These are phyloP conservation scores for Pogonocichla stellata DNA, from an alignment of 2,113 vertebrate genomes.

Conservation along the genomic window DNA sequence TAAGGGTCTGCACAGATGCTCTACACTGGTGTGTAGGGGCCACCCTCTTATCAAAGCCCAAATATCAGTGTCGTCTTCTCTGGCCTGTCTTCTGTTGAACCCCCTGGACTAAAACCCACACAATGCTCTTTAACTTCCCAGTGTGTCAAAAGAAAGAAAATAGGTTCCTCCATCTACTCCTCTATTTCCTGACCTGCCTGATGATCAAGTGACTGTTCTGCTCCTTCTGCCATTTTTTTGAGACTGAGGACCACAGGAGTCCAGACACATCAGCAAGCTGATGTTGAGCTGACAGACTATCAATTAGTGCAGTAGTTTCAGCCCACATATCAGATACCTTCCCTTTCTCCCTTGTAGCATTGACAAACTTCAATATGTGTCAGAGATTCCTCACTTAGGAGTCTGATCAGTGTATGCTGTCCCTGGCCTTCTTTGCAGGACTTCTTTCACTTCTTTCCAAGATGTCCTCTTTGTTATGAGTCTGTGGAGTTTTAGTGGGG, in stretches of 20 bases:
- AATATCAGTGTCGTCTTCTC: not conserved
- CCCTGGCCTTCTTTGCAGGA: not conserved
- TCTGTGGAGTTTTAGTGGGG: not conserved
- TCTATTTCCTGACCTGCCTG: not conserved
- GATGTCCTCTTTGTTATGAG: not conserved
- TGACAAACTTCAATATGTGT: not conserved
- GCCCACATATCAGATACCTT: not conserved
- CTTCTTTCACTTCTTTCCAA: not conserved
- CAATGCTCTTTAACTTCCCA: not conserved
- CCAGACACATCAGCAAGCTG: not conserved
- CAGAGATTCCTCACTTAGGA: not conserved
- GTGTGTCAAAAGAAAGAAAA: not conserved
- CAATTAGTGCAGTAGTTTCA: not conserved
- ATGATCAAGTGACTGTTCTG: not conserved
- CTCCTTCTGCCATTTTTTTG: not conserved
- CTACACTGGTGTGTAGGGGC: not conserved
- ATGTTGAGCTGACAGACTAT: not conserved
- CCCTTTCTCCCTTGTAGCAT: not conserved
- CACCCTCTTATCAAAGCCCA: not conserved
- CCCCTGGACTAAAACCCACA: not conserved
- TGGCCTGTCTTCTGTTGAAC: not conserved
- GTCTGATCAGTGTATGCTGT: not conserved
- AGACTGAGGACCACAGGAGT: not conserved
- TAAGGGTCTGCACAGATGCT: not conserved
- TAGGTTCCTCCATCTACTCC: not conserved